Percentiles rank a stretch among this genome's conserved stretches.
Evolutionary conservation across 2,797 vertebrate species (phyloP).

Genomic region (Yasuhikotakia modesta): DNA sequence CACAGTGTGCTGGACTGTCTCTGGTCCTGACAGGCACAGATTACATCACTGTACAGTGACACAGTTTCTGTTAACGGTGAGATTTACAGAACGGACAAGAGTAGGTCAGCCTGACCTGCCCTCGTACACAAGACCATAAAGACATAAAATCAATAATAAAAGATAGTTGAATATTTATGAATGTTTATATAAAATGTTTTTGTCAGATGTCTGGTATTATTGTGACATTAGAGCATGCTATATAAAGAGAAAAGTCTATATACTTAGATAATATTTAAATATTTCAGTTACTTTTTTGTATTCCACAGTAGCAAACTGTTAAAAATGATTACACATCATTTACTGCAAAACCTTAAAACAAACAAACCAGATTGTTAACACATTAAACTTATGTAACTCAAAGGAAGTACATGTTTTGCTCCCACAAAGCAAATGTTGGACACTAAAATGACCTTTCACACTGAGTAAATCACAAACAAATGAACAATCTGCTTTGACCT

Average conservation of each 20-base stretch:
- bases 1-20: background rate
- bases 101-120: constrained; percentile 14
- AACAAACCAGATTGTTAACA: constrained; percentile 21
- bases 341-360: background rate
- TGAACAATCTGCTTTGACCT: constrained; percentile 19
- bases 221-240: too few species aligned
- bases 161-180: too few species aligned
- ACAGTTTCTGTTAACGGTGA: background rate
- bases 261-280: too few species aligned
- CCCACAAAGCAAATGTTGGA: background rate
- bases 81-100: background rate
- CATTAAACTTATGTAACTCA: background rate
- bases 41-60: background rate
- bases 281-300: background rate
- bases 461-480: constrained; percentile 30
- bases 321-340: background rate
- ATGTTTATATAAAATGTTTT: too few species aligned
- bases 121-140: background rate
- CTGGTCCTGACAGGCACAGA: background rate
- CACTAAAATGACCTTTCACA: constrained; percentile 35
- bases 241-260: too few species aligned
- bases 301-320: background rate
- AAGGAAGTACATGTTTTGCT: constrained; percentile 14
- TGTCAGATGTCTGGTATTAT: too few species aligned
- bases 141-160: background rate